Evolutionary conservation across 2,888 invertebrate genomes (phyloP).

Genomic region (Melinopterus prodromus): DNA sequence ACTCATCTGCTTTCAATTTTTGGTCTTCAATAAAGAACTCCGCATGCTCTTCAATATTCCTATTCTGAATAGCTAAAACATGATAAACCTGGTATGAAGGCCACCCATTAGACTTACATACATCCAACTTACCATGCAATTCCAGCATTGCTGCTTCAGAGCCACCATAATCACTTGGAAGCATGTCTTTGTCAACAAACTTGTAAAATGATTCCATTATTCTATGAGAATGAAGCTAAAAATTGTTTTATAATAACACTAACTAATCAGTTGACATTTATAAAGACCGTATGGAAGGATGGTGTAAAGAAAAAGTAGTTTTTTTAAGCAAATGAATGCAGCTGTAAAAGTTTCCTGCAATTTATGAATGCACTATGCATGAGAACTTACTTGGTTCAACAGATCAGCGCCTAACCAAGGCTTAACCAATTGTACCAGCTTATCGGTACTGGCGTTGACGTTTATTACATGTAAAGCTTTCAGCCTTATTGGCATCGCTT

Average conservation of each 20-base stretch:
- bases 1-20: conserved; percentile 46
- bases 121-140: conserved; percentile 24
- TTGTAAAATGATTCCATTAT: conserved; percentile 32
- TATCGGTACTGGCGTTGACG: conserved; percentile 73
- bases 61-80: conserved; percentile 54
- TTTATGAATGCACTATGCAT: neutral
- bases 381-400: conserved; percentile 52
- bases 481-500: conserved; percentile 71
- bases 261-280: no score
- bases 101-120: conserved; percentile 12
- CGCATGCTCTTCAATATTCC: conserved; percentile 39
- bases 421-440: conserved; percentile 69
- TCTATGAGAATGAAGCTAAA: conserved; percentile 32
- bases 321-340: no score
- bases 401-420: conserved; percentile 76
- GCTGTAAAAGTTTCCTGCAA: no score
- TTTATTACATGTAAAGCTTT: conserved; percentile 74
- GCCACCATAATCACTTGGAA: conserved; percentile 37
- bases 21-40: conserved; percentile 46
- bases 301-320: neutral
- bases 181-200: conserved; percentile 30
- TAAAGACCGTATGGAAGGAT: no score
- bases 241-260: neutral
- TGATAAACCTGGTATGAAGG: conserved; percentile 28
- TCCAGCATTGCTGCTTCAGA: conserved; percentile 23